Evolutionary conservation across 2,888 invertebrate species (phyloP).

Genomic region (Noctua fimbriata): DNA sequence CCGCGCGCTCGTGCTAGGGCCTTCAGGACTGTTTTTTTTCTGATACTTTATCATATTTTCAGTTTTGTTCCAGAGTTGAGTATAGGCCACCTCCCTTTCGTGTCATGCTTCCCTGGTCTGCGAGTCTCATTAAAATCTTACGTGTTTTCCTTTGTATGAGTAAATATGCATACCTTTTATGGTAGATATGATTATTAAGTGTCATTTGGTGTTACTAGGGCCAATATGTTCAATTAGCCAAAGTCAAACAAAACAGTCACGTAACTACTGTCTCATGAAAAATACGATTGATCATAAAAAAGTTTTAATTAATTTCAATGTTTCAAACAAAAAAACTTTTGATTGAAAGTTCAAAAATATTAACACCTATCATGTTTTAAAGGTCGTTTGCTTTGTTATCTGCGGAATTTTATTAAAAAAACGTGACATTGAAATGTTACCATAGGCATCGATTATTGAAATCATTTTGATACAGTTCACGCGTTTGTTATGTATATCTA

Average conservation of each 20-base stretch:
- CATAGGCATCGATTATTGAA: background rate
- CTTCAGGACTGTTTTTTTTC: background rate
- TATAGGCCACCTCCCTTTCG: background rate
- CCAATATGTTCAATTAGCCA: background rate
- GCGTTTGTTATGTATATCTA: background rate
- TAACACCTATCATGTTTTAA: background rate
- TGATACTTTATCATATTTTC: background rate
- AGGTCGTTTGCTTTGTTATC: background rate
- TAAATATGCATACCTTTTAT: too few relatives aligned
- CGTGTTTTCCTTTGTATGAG: background rate
- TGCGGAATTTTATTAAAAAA: background rate
- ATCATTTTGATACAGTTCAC: background rate
- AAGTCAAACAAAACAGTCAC: background rate
- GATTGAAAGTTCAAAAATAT: background rate
- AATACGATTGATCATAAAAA: background rate
- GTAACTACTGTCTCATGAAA: background rate
- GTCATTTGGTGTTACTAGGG: background rate
- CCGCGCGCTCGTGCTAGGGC: too few relatives aligned
- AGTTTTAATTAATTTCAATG: slow-evolving; percentile 2
- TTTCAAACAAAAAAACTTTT: slow-evolving; percentile 1
- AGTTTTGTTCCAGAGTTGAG: background rate
- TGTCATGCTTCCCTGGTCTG: background rate
- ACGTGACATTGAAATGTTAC: background rate
- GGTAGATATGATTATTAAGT: background rate
- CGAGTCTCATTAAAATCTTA: background rate